phyloP scores from a whole-genome alignment of 2,888 invertebrate species.

The Suillia variegata region DNA sequence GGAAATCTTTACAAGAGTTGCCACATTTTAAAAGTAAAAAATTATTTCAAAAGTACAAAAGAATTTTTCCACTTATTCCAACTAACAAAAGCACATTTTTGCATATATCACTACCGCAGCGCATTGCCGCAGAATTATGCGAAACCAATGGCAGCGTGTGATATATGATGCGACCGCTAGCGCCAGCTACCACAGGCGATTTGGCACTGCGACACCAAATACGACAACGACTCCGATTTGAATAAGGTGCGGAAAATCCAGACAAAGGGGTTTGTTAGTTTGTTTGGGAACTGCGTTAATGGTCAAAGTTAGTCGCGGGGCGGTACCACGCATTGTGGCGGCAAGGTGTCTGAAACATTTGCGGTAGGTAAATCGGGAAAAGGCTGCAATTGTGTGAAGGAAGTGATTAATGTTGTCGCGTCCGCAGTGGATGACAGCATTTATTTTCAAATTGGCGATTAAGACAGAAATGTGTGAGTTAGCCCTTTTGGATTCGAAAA shows the following conservation, averaged over 20 bases:
- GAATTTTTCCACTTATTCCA: background rate
- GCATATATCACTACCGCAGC: background rate
- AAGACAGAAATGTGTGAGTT: background rate
- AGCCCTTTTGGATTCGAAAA: background rate
- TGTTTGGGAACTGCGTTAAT: background rate
- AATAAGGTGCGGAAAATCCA: background rate
- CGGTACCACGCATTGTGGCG: background rate
- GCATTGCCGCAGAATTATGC: conserved; percentile 1
- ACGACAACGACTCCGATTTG: no score
- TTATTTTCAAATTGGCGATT: background rate
- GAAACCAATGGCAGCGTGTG: background rate
- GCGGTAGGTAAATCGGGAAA: background rate
- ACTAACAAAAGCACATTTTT: background rate
- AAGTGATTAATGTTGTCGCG: conserved; percentile 6
- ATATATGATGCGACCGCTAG: background rate
- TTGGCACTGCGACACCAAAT: no score
- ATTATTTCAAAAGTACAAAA: no score
- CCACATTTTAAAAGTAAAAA: no score
- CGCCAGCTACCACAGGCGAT: no score
- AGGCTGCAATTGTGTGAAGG: background rate
- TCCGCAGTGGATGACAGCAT: conserved; percentile 1
- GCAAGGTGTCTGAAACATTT: background rate
- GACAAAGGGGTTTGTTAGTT: background rate
- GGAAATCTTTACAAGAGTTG: no score
- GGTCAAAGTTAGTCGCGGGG: background rate